Conservation (phyloP, 2,888 invertebrate species). For the Saturnia pavonia region DNA sequence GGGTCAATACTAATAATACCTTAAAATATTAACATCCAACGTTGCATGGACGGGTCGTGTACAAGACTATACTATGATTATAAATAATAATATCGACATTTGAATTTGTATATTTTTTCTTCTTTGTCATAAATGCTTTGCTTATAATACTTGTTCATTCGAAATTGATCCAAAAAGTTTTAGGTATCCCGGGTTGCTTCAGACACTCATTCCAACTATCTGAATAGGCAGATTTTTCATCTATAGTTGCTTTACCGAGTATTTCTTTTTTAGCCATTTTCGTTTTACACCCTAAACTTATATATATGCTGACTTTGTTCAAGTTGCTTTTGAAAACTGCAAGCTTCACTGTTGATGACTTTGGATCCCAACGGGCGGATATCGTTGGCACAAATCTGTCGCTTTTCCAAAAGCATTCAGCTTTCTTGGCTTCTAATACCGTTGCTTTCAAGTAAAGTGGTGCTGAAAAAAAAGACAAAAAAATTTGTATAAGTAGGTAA, state of each 20-base stretch:
- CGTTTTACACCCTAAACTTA: constrained; percentile 85
- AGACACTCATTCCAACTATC: constrained; percentile 85
- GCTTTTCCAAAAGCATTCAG: constrained; percentile 86
- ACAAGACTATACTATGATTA: neutral
- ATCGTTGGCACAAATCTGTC: constrained; percentile 88
- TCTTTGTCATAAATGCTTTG: constrained; percentile 7
- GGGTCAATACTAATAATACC: neutral
- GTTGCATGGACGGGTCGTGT: neutral
- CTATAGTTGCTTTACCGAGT: constrained; percentile 85
- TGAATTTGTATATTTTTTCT: constrained; percentile 1
- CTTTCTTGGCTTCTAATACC: constrained; percentile 85
- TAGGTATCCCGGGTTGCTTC: constrained; percentile 77
- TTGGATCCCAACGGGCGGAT: constrained; percentile 88
- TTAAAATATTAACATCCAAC: constrained; percentile 17
- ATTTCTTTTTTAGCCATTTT: constrained; percentile 86
- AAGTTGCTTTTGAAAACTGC: constrained; percentile 84
- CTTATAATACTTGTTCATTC: constrained; percentile 51
- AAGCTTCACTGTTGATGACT: constrained; percentile 83
- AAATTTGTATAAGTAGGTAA: neutral
- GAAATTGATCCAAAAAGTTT: constrained; percentile 83
- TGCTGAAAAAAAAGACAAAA: constrained; percentile 66
- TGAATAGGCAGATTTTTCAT: constrained; percentile 80
- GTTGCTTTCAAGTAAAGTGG: constrained; percentile 90
- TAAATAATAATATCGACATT: constrained; percentile 18
- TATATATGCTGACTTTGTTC: constrained; percentile 84